Base-by-base conservation (phyloP, 2,888 invertebrate species). In the Chorisops tibialis region DNA sequence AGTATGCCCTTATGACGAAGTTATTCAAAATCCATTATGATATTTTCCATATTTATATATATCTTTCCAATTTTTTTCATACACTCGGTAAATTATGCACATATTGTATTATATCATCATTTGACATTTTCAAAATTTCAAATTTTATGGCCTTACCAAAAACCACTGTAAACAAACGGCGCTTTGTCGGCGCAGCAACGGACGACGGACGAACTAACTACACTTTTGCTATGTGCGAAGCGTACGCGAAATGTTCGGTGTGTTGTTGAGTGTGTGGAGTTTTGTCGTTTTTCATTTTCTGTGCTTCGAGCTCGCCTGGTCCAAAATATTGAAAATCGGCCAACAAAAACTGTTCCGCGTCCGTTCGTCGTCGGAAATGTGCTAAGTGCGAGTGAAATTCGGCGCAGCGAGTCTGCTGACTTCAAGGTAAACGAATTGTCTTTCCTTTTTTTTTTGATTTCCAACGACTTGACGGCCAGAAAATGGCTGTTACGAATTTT, bases 401-500 rank as follows among this genome's bases (percentile, higher is more conserved):
- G 45, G 11, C 2, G 45, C 45, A 18, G 19, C 6, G 19, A 9
- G 18, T 7, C 7, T 38, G 39, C 38, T 38, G 18, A 52, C 16
- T 9, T 37, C 52, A 52, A 52, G 52, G 52, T 52, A 52, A 52
- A 52, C 12, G 14, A 7, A n/a, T 39, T 30, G 30, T 9, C 7
- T n/a, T n/a, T n/a, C n/a, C n/a, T n/a, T n/a, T 11, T 38, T n/a
- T 38, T 52, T 56, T 56, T 56, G 54, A 56, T 56, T 56, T 54
- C 21, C 54, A 56, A 56, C 54, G 54, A 43, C 43, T 54, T 41
- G 54, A 52, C 54, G 54, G 24, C 22, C 41, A 24, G 43, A 56
- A 56, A 56, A 56, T 56, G 54, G 54, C 54, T 56, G 54, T 56
- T 56, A 56, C 54, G 54, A 30, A 43, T 56, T 41, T 41, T 41